Conservation (phyloP, 2,888 invertebrate genomes). For the Cantharis flavilabris region DNA sequence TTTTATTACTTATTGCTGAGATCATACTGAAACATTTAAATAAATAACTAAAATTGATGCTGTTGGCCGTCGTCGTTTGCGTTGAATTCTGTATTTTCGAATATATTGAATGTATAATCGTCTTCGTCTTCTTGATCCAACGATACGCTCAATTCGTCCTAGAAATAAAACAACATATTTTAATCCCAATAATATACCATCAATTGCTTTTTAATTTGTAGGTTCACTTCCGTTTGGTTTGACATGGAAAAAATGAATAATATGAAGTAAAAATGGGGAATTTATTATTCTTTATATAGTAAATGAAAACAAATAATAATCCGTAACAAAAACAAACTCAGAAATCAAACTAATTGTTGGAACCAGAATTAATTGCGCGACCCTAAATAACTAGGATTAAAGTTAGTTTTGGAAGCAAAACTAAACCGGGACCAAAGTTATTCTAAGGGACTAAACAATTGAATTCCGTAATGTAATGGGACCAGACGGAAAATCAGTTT, state of each 20-base stretch:
- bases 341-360: not conserved
- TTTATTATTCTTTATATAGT: no score
- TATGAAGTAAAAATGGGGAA: no score
- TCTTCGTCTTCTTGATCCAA: conserved; percentile 45
- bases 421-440: not conserved
- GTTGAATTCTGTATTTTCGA: conserved; percentile 36
- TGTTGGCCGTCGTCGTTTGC: conserved; percentile 21
- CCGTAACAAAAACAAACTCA: no score
- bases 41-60: not conserved
- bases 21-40: conserved; percentile 17
- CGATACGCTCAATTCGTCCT: conserved; percentile 53
- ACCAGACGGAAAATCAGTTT: no score
- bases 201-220: no score
- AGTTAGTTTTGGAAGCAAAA: not conserved
- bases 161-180: conserved; percentile 5
- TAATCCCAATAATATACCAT: no score
- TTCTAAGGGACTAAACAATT: no score
- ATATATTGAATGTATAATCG: conserved; percentile 32
- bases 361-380: not conserved
- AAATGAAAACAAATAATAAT: no score
- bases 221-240: no score
- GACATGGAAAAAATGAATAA: no score
- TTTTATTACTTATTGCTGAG: conserved; percentile 34
- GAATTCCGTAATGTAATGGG: no score
- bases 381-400: not conserved